phyloP scores from a whole-genome alignment of 2,113 vertebrate genomes.

The Pica pica region DNA sequence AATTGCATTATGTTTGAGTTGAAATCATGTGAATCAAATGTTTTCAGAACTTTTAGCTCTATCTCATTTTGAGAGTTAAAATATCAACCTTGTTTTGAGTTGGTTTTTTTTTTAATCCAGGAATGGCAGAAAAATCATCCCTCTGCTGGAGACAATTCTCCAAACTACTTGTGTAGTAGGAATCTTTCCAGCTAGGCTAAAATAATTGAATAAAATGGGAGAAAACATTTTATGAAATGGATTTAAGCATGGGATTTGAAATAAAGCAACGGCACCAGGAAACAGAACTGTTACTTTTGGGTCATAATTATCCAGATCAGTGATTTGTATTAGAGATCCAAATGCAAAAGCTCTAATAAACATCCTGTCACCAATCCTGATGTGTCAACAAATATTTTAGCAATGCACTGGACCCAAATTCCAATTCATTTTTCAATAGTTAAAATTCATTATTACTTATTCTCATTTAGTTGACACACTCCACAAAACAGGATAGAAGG shows the following conservation, averaged over 20 bases:
- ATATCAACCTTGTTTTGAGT: background rate
- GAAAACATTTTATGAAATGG: background rate
- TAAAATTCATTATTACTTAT: background rate
- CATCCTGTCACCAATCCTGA: background rate
- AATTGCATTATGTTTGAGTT: background rate
- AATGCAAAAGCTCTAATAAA: background rate
- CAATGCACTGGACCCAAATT: background rate
- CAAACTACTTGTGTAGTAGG: background rate
- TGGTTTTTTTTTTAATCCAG: background rate
- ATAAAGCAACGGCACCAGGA: background rate
- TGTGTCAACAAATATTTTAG: background rate
- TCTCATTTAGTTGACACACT: background rate
- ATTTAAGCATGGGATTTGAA: background rate
- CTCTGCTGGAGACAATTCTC: background rate
- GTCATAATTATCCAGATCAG: background rate
- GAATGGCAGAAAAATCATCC: background rate
- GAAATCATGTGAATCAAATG: background rate
- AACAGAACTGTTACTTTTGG: background rate
- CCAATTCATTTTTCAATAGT: background rate
- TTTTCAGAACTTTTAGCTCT: background rate
- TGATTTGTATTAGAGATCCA: background rate
- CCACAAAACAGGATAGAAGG: background rate
- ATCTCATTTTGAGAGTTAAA: background rate
- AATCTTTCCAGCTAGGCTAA: background rate
- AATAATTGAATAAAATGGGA: background rate